Evolutionary conservation across 2,113 vertebrate species (phyloP), one percentile per base, ranked within the genome.

Genomic region (Saiga tatarica): DNA sequence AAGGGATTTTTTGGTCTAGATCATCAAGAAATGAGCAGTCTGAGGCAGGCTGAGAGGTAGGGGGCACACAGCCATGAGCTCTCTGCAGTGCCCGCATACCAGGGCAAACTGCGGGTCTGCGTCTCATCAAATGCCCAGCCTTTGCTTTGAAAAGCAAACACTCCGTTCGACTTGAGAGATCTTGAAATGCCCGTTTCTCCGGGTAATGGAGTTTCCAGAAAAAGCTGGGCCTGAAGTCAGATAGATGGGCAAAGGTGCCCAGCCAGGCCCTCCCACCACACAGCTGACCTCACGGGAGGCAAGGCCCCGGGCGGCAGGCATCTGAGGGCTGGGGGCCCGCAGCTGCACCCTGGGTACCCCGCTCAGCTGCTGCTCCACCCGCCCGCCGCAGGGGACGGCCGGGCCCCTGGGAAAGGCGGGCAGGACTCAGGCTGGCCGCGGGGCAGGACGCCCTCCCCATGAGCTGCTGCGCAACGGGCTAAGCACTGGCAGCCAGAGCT

Each of bases 391-490:
- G 39, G 25, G 50, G 62, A 26, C 2, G 7, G 42, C 26, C 21
- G 30, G 76, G 36, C 53, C 76, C 2, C 8, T 2, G 23, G n/a
- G n/a, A 26, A 26, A 55, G 16, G 50, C 14, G 59, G 9, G 26
- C 19, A 19, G 33, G 42, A 25, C 33, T 53, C 91, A 25, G 45
- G 6, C 16, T 17, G 25, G 11, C 17, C 0, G 2, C 7, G 0
- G 87, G 33, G 42, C 57, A 25, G 53, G 28, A 17, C 6, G 1
- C 15, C n/a, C 19, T 16, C 19, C 36, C 5, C 52, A 45, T 15
- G 3, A 36, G n/a, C 52, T 2, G 9, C 36, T 2, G 5, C 4
- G 5, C 2, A 1, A 0, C 0, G 11, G 26, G n/a, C 42, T 6
- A 8, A 0, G 3, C 12, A 3, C 5, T 2, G n/a, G 33, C 64